Evolutionary conservation across 2,797 vertebrate species (phyloP).

Genomic region (Strix occidentalis): DNA sequence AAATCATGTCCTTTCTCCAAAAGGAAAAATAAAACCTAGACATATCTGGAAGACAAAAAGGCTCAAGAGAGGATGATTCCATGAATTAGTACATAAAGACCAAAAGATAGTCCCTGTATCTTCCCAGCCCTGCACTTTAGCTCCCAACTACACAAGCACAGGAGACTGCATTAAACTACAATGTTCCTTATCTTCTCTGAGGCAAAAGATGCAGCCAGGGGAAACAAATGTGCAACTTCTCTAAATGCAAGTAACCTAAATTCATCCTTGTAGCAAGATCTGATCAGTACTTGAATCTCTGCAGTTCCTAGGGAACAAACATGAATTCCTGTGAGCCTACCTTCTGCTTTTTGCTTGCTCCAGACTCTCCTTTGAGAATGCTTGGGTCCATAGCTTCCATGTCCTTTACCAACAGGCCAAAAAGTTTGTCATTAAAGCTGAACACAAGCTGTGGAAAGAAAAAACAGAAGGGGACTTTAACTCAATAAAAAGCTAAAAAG

Average conservation of each 20-base stretch:
- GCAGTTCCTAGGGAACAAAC: not conserved
- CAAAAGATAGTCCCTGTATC: not conserved
- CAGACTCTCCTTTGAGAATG: conserved; percentile 84
- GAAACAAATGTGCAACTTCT: not conserved
- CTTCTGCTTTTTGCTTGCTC: conserved; percentile 85
- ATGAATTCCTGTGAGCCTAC: conserved; percentile 60
- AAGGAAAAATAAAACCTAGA: not conserved
- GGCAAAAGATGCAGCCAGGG: not conserved
- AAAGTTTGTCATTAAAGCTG: conserved; percentile 89
- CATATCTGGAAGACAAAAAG: not conserved
- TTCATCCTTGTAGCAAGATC: not conserved
- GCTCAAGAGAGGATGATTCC: not conserved
- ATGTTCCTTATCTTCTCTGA: not conserved
- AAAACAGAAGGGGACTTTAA: not conserved
- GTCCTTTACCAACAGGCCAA: conserved; percentile 87
- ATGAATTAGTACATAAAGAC: not conserved
- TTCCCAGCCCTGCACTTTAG: not conserved
- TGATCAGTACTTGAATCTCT: not conserved
- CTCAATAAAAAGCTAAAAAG: not conserved
- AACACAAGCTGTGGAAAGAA: conserved; percentile 84
- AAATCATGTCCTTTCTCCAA: not conserved
- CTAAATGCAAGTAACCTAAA: not conserved
- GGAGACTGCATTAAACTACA: not conserved
- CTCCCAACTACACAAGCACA: not conserved
- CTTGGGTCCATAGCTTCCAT: conserved; percentile 95